Evolutionary conservation across 64 coral and sea anemone genomes (phyloP).

Genomic region (Catalaphyllia jardinei): DNA sequence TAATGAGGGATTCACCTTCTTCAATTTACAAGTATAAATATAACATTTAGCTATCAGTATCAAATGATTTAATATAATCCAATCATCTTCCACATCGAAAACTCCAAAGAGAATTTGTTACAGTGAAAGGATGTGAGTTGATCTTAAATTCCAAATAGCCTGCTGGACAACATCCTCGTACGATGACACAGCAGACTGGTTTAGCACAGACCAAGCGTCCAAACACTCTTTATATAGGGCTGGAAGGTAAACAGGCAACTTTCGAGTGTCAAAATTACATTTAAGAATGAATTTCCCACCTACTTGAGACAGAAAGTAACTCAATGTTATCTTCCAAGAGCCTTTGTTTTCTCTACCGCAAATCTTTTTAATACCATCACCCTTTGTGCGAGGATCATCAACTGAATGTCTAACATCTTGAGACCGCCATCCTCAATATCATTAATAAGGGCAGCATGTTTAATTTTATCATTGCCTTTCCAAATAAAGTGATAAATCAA

Average conservation of each 20-base stretch:
- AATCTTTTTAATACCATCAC: conserved; percentile 45
- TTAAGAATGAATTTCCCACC: conserved; percentile 11
- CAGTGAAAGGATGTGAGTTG: too few species aligned
- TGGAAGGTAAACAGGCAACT: conserved; percentile 1
- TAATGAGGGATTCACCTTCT: too few species aligned
- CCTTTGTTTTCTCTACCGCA: not conserved
- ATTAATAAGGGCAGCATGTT: not conserved
- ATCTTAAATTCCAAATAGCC: conserved; percentile 31
- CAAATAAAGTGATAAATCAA: conserved; percentile 30
- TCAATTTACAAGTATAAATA: too few species aligned
- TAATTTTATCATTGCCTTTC: conserved; percentile 35
- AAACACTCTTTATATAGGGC: conserved; percentile 2
- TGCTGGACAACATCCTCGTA: not conserved
- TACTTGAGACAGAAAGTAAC: not conserved
- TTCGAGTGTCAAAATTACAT: conserved; percentile 4
- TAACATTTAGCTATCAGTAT: too few species aligned
- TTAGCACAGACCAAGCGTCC: not conserved
- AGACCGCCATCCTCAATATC: conserved; percentile 9
- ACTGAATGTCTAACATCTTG: not conserved
- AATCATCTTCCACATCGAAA: too few species aligned
- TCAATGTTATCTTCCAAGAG: conserved; percentile 15
- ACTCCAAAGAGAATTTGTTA: too few species aligned
- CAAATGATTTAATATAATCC: too few species aligned
- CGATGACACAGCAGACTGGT: not conserved
- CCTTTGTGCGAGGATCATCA: conserved; percentile 20